Base-by-base conservation (phyloP, 2,113 vertebrate genomes). In the Hypanus sabinus region DNA sequence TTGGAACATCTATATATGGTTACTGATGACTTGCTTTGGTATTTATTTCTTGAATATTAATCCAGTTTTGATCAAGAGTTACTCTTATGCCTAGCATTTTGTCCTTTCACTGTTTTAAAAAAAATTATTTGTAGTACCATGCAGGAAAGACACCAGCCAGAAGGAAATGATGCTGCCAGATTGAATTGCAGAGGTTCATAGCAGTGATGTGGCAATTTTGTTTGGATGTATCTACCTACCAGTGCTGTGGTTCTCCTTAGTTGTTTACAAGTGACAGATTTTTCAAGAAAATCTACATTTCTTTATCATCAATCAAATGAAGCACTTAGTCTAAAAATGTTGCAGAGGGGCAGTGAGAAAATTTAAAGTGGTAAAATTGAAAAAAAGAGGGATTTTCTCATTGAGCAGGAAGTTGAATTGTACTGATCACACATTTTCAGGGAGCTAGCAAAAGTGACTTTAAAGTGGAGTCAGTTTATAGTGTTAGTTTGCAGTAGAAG, bases 401-500 rank as follows among this genome's bases (percentile, higher is more conserved):
- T 6, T 14, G 22, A 85, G 55, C 55, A 57, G 10, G 24, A 62
- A 62, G 10, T 85, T 87, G 55, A 57, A 87, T n/a, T 87, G 12
- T 87, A 62, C 83, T 20, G 5, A 60, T 60, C 55, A n/a, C 27
- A 87, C 55, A 9, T 30, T 62, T 87, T 87, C 83, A 60, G 55
- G 24, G 14, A 62, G 55, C 83, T n/a, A 87, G 60, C 57, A 16
- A 88, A 10, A 33, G 57, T 70, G 68, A 70, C 18, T 70, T 70
- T 70, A 11, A 70, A 70, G 68, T 88, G 27, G 12, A 88, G 30
- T 88, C 30, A n/a, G 27, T 55, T 6, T 14, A 60, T 27, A 88
- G 30, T 88, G 57, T 55, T 55, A 62, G 83, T n/a, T 88, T 88
- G 83, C 30, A 60, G 83, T 88, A 88, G 60, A 62, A 88, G 30